Evolutionary conservation across 1,140 invertebrate species (phyloP), one percentile per base, ranked within the genome.

Genomic region (Zaprionus nigranus): DNA sequence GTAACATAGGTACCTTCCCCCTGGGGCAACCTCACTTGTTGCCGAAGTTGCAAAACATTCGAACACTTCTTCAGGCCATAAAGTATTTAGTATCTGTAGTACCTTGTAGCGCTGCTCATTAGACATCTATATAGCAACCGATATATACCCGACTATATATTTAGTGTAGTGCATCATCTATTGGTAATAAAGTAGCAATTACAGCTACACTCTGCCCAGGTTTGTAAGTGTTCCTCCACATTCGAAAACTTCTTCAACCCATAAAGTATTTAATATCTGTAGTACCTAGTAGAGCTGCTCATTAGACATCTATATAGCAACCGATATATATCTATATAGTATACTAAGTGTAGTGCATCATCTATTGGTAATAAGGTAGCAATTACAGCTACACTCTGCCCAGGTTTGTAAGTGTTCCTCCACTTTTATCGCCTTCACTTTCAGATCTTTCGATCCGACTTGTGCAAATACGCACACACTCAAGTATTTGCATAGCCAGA

Each of bases 11-110:
- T 11, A 34, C 30, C 30, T 15, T 15, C 24, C 30, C 4, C 20
- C 15, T 20, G 11, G 6, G 20, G 49, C 9, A 15, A 12, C 24
- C 51, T 15, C 7, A 46, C 40, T 46, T 46, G 40, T 46, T 46
- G 40, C 71, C 17, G 68, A 67, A 60, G 49, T 68, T 74, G 65
- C 65, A 74, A 74, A 74, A 69, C 65, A 69, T 68, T 69, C 68
- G 56, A 54, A 62, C 65, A 74, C 68, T 73, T 61, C 49, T 68
- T 61, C 60, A 61, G 57, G 57, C 64, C 72, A 62, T 68, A 75
- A 69, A 74, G 11, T 22, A 36, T 34, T 49, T 12, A 62, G 17
- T 46, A 28, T 28, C 26, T 28, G 26, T 6, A 28, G 26, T 28
- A 6, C 6, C 3, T 43, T 61, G 26, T 46, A 60, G 56, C 60